phyloP scores from a whole-genome alignment of 2,888 invertebrate genomes.

The Lycocerus yunnanus region DNA sequence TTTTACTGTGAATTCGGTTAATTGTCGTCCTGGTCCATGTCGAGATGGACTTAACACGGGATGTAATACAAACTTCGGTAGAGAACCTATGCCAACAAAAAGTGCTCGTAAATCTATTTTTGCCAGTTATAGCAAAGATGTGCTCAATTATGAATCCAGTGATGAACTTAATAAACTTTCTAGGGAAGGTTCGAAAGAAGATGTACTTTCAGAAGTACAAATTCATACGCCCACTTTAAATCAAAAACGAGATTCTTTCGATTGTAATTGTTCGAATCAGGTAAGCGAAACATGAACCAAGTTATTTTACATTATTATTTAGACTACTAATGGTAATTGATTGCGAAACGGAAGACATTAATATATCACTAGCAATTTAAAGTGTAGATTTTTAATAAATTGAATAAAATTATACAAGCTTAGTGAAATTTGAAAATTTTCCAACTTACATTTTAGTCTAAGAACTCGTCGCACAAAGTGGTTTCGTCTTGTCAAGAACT shows the following conservation, averaged over 20 bases:
- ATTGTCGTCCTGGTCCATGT: constrained; percentile 50
- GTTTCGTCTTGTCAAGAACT: no score
- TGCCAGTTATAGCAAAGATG: constrained; percentile 27
- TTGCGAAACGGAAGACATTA: no score
- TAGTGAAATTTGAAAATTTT: no score
- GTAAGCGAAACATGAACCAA: background rate
- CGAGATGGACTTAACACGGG: constrained; percentile 37
- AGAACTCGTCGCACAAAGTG: no score
- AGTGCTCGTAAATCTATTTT: constrained; percentile 15
- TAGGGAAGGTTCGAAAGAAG: constrained; percentile 48
- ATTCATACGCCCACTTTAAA: constrained; percentile 45
- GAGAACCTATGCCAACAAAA: constrained; percentile 7
- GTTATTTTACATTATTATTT: background rate
- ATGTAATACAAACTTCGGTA: constrained; percentile 21
- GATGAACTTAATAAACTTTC: constrained; percentile 38
- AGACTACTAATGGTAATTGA: no score
- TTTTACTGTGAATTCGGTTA: constrained; percentile 49
- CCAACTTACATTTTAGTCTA: no score
- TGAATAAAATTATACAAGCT: no score
- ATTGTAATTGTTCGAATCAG: constrained; percentile 11
- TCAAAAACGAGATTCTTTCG: constrained; percentile 2
- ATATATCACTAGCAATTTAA: no score
- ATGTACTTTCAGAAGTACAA: constrained; percentile 50
- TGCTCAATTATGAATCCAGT: constrained; percentile 21
- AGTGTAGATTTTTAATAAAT: no score